Percentiles rank a stretch among this genome's conserved stretches.
These are phyloP conservation scores for Lepus europaeus DNA, from an alignment of 2,113 vertebrate species.

Conservation along the genomic window DNA sequence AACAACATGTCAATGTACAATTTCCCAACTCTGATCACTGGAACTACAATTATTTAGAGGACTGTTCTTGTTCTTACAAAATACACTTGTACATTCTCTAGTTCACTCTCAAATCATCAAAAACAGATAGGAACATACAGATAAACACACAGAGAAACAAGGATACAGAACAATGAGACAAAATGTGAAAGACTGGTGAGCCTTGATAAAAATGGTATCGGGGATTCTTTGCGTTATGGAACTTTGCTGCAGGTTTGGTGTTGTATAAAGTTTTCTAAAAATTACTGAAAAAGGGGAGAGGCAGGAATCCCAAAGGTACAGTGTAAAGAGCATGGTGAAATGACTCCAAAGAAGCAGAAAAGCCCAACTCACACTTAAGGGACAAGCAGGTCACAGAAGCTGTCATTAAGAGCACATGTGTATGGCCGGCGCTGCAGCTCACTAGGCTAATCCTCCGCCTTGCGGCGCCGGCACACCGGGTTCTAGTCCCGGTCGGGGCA, in stretches of 20 bases:
- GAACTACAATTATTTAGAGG: not conserved
- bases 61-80: not conserved
- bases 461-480: too few relatives aligned
- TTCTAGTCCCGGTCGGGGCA: too few relatives aligned
- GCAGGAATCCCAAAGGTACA: not conserved
- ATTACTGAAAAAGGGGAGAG: not conserved
- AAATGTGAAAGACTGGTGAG: not conserved
- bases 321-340: not conserved
- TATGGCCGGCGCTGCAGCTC: too few relatives aligned
- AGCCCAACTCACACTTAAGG: not conserved
- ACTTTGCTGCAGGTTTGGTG: not conserved
- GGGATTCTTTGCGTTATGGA: not conserved
- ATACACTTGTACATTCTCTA: not conserved
- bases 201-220: not conserved
- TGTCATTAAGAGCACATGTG: not conserved
- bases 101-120: not conserved
- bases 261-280: not conserved
- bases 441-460: too few relatives aligned
- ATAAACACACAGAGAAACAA: not conserved
- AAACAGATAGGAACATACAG: not conserved
- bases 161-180: not conserved
- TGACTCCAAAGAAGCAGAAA: not conserved
- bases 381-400: not conserved
- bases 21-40: not conserved
- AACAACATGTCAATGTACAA: not conserved